phyloP scores from a whole-genome alignment of 1,140 invertebrate species.

The Solenopsis invicta region DNA sequence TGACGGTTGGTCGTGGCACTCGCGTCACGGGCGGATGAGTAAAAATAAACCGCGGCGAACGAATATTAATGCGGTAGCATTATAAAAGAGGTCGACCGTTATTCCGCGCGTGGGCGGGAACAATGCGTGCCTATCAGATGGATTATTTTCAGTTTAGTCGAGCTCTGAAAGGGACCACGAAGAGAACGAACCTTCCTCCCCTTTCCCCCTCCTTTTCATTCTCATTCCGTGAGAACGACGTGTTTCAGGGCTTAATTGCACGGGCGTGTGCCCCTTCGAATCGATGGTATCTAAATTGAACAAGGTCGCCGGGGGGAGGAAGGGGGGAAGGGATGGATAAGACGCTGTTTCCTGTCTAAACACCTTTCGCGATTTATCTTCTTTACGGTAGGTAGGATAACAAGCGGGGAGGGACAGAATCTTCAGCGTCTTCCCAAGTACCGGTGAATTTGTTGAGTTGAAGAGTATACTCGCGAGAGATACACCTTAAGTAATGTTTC shows the following conservation, averaged over 20 bases:
- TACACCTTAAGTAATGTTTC: constrained; percentile 19
- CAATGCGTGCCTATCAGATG: constrained; percentile 39
- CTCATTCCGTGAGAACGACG: constrained; percentile 42
- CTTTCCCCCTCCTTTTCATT: neutral
- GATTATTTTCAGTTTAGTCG: constrained; percentile 56
- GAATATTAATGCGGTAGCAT: constrained; percentile 54
- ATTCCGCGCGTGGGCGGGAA: constrained; percentile 21
- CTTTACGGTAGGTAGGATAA: constrained; percentile 1
- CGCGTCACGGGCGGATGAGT: neutral
- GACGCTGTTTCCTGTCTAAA: constrained; percentile 40
- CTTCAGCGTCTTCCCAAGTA: neutral
- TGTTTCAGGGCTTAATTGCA: constrained; percentile 61
- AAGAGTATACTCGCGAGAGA: neutral
- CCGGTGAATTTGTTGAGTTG: constrained; percentile 24
- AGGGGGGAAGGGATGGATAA: constrained; percentile 53
- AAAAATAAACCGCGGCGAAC: constrained; percentile 50
- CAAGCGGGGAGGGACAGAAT: neutral
- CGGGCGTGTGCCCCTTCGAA: constrained; percentile 40
- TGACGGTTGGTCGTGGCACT: constrained; percentile 26
- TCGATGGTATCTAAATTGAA: constrained; percentile 70
- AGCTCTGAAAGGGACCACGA: neutral
- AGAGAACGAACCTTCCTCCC: neutral
- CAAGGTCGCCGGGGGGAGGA: constrained; percentile 28
- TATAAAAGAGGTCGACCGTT: constrained; percentile 58
- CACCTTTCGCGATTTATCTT: constrained; percentile 48